Conservation (phyloP, 2,888 invertebrate species). For the Notodromas monacha region DNA sequence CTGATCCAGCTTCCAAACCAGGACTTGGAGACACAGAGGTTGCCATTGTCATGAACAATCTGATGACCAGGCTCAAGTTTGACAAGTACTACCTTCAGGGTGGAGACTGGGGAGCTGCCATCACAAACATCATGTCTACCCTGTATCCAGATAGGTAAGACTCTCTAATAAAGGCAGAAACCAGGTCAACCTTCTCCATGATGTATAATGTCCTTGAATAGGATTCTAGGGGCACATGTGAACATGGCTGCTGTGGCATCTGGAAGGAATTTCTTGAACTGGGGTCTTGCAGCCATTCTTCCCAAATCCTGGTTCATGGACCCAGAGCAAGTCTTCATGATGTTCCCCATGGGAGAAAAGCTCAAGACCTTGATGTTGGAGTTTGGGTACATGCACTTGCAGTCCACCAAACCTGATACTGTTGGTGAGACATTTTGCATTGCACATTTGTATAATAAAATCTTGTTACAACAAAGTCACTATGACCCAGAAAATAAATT, state of each 20-base stretch:
- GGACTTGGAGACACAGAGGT: constrained; percentile 26
- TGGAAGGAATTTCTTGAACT: constrained; percentile 12
- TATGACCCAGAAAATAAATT: no score
- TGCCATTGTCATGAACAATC: constrained; percentile 25
- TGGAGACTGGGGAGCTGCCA: constrained; percentile 45
- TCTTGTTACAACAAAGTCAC: no score
- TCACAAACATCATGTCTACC: constrained; percentile 27
- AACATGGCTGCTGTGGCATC: constrained; percentile 24
- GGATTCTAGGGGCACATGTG: constrained; percentile 24
- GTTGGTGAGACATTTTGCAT: constrained; percentile 36
- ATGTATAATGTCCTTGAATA: no score
- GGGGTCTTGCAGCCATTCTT: constrained; percentile 12
- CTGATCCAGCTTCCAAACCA: constrained; percentile 23
- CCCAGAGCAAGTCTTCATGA: constrained; percentile 11
- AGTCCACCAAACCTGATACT: constrained; percentile 62
- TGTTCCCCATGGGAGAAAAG: constrained; percentile 13
- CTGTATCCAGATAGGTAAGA: constrained; percentile 24
- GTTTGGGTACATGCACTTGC: constrained; percentile 29
- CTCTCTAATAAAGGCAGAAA: background rate
- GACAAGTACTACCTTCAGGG: constrained; percentile 34
- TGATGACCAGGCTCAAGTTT: constrained; percentile 34
- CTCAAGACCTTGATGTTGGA: constrained; percentile 15
- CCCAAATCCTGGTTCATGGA: constrained; percentile 12
- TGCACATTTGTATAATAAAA: no score
- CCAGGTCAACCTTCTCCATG: no score